Base-by-base conservation (phyloP, 1,140 invertebrate species). In the Heterodera schachtii region DNA sequence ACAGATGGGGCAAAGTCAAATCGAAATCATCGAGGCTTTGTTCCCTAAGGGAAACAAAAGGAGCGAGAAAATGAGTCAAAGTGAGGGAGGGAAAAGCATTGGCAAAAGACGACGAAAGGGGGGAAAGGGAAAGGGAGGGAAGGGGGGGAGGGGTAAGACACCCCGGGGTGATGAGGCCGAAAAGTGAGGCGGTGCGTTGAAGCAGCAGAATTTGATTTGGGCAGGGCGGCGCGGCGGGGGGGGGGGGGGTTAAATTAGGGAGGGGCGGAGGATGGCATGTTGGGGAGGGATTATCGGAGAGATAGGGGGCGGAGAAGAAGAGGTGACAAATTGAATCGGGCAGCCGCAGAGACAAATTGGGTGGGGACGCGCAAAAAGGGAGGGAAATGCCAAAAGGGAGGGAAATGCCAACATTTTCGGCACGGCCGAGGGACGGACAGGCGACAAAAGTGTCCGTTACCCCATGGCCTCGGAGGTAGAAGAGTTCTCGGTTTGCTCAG, bases 201-300 rank as follows among this genome's bases (percentile, higher is more conserved):
- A 69, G 76, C 76, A 78, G 76, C 64, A 78, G 49, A 78, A 78
- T 78, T 78, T 78, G 76, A 78, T 78, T 78, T 78, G n/a, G n/a
- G 57, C 3, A 57, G 52, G 0, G 76, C n/a, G n/a, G n/a, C n/a
- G n/a, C n/a, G n/a, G n/a, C n/a, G n/a, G n/a, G n/a, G n/a, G n/a
- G n/a, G n/a, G n/a, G 31, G 31, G 69, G 6, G 21, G 47, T 4
- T 21, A 4, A 66, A 78, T 46, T 66, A 71, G 69, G 69, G n/a
- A 9, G 8, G 21, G 69, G 69, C 41, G n/a, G 31, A 31, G 19
- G 75, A 52, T 76, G 52, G 75, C 75, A 43, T 76, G 75, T 43
- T 49, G 75, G 43, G 52, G 52, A 64, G 43, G 76, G 76, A 78
- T 78, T 78, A 78, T 49, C 47, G 13, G 69, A 7, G 6, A 69